Conservation (phyloP, 2,888 invertebrate genomes). For the Andrena dorsata region DNA sequence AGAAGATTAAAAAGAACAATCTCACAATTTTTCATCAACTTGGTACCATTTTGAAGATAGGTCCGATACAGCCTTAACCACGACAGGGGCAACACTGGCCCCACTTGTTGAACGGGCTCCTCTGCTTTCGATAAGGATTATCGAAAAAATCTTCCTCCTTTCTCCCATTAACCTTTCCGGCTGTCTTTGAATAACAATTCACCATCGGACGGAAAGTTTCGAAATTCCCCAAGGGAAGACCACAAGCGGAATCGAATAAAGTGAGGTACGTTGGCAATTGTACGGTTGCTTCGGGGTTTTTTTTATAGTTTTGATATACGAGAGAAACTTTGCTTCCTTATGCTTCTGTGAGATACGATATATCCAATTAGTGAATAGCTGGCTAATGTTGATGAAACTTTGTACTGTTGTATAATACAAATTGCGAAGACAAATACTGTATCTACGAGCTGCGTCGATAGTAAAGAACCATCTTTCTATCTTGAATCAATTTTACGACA, state of each 20-base stretch:
- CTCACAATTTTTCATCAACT: too few species aligned
- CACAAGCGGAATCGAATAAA: background rate
- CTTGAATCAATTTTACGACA: background rate
- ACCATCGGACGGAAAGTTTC: background rate
- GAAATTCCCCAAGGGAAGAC: background rate
- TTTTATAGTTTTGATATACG: background rate
- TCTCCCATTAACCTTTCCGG: constrained; percentile 63
- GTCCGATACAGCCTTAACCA: background rate
- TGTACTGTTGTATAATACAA: too few species aligned
- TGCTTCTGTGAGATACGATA: background rate
- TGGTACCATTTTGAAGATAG: too few species aligned
- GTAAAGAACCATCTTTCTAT: too few species aligned
- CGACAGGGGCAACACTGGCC: constrained; percentile 13
- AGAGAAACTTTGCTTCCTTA: background rate
- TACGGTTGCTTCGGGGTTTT: background rate
- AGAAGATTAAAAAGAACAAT: too few species aligned
- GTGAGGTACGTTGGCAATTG: constrained; percentile 12
- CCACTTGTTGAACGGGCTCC: constrained; percentile 17
- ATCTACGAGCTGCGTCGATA: too few species aligned
- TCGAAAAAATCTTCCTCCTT: constrained; percentile 47
- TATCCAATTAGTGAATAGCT: too few species aligned
- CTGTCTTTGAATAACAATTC: background rate
- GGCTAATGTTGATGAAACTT: too few species aligned
- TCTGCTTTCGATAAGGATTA: too few species aligned
- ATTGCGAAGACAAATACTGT: too few species aligned